phyloP scores from a whole-genome alignment of 2,797 vertebrate genomes.

The Phyllotis vaccarum region DNA sequence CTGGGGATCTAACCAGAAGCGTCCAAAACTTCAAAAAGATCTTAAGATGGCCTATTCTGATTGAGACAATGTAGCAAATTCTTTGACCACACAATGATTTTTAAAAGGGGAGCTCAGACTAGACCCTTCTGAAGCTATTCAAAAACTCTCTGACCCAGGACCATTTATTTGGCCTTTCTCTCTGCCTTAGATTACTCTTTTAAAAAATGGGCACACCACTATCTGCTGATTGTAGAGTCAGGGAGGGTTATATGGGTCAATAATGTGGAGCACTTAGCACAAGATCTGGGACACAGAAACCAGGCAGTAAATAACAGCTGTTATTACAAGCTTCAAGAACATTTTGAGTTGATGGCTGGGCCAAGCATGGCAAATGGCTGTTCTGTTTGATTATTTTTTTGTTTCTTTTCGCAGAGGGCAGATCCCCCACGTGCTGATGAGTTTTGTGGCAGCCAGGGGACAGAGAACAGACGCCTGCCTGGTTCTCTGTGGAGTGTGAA shows the following conservation, averaged over 20 bases:
- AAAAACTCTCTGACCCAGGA: not conserved
- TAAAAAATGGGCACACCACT: not conserved
- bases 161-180: not conserved
- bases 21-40: not conserved
- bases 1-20: not conserved
- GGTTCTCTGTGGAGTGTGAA: accelerated
- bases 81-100: not conserved
- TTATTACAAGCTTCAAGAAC: slow-evolving; percentile 15
- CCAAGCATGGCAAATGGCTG: not conserved
- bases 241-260: not conserved
- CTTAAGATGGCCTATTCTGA: not conserved
- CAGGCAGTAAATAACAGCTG: not conserved
- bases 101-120: not conserved
- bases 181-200: slow-evolving; percentile 17
- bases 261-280: not conserved
- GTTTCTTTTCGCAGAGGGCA: slow-evolving; percentile 2
- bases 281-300: not conserved
- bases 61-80: not conserved
- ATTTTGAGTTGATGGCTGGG: slow-evolving; percentile 15
- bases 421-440: not conserved
- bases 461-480: not conserved
- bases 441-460: slow-evolving; percentile 8
- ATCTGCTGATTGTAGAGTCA: not conserved
- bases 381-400: slow-evolving; percentile 53
- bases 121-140: not conserved